phyloP scores from a whole-genome alignment of 1,140 invertebrate genomes.

The Drosophila parvula region DNA sequence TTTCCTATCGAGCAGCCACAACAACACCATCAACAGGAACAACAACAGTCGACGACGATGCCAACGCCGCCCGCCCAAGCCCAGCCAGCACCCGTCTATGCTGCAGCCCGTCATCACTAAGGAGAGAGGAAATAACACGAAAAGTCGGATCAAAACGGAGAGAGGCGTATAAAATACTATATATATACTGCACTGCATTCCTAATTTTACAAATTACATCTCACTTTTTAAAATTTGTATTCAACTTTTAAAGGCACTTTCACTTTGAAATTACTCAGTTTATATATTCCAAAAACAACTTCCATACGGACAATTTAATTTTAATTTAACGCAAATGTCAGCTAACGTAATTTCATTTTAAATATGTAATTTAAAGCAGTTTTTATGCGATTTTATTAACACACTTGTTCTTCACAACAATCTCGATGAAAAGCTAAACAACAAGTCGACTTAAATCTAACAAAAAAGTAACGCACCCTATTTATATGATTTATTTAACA shows the following conservation, averaged over 20 bases:
- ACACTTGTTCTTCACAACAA: neutral
- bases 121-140: neutral
- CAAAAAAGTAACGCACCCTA: constrained; percentile 29
- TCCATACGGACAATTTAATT: constrained; percentile 9
- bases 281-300: constrained; percentile 1
- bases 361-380: constrained; percentile 50
- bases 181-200: neutral
- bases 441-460: neutral
- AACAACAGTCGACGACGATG: constrained; percentile 2
- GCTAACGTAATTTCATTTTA: constrained; percentile 52
- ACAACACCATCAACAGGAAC: neutral
- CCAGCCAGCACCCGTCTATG: constrained; percentile 31
- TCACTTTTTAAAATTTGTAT: constrained; percentile 18
- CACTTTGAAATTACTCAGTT: neutral
- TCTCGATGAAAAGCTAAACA: neutral
- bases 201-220: neutral
- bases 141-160: neutral
- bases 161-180: neutral
- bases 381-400: constrained; percentile 53
- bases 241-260: constrained; percentile 15
- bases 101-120: constrained; percentile 50
- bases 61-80: neutral
- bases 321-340: constrained; percentile 24
- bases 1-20: constrained; percentile 29
- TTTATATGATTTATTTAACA: constrained; percentile 54